A percentile compares a stretch with the other conserved stretches of the same genome.
Conservation (phyloP, 1,140 invertebrate genomes). For the Aphis gossypii region DNA sequence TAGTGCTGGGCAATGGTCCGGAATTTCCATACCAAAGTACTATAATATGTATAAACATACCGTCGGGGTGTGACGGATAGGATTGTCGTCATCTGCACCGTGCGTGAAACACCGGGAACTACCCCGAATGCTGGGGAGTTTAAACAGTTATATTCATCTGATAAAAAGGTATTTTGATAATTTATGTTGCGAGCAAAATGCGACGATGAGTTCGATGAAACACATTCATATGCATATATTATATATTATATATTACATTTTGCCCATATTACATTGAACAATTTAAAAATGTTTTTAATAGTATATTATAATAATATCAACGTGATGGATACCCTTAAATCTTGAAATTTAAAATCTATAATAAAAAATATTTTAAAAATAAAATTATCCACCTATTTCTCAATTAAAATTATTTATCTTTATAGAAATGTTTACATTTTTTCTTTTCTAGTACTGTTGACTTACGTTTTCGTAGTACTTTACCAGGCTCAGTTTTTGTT, state of each 20-base stretch:
- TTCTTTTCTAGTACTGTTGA: not conserved
- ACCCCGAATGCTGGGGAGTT: not conserved
- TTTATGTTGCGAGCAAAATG: not conserved
- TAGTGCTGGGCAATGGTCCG: constrained; percentile 54
- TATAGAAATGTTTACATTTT: no score
- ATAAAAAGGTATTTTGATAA: constrained; percentile 30
- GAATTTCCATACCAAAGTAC: constrained; percentile 50
- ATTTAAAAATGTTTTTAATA: not conserved
- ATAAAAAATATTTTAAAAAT: no score
- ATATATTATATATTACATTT: not conserved
- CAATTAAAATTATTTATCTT: no score
- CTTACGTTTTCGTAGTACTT: not conserved
- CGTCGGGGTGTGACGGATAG: constrained; percentile 50
- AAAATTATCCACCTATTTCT: no score
- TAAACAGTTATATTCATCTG: constrained; percentile 13
- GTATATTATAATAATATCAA: no score
- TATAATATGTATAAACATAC: not conserved
- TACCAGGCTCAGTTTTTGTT: not conserved
- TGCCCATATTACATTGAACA: not conserved
- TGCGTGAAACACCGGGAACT: not conserved
- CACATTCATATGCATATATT: not conserved
- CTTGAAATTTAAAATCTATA: no score
- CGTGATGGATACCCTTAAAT: no score
- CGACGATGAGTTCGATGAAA: not conserved
- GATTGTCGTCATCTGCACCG: constrained; percentile 40